phyloP scores from a whole-genome alignment of 1,140 invertebrate genomes.

The Eueides isabella region DNA sequence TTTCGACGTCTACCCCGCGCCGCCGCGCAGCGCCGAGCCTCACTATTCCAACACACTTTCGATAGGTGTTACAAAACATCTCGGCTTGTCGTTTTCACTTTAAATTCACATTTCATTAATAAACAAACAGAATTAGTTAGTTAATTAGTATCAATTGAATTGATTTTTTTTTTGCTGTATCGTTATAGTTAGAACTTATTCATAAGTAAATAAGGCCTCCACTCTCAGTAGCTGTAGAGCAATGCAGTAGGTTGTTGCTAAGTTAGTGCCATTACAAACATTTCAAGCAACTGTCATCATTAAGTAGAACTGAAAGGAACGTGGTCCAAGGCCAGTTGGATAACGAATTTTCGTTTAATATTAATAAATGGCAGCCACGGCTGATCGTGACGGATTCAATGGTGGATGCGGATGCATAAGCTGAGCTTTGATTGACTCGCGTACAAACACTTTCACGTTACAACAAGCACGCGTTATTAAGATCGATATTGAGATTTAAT shows the following conservation, averaged over 20 bases:
- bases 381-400: slow-evolving; percentile 71
- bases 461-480: background rate
- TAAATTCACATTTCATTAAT: slow-evolving; percentile 56
- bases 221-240: slow-evolving; percentile 45
- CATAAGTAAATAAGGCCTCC: slow-evolving; percentile 34
- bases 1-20: slow-evolving; percentile 65
- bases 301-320: slow-evolving; percentile 79
- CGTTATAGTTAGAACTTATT: background rate
- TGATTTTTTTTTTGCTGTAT: background rate
- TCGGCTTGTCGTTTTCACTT: slow-evolving; percentile 72
- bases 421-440: slow-evolving; percentile 42
- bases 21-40: slow-evolving; percentile 49
- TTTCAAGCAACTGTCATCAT: slow-evolving; percentile 78
- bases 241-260: slow-evolving; percentile 54
- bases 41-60: slow-evolving; percentile 69
- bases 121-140: background rate
- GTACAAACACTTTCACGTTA: slow-evolving; percentile 61
- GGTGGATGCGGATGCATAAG: slow-evolving; percentile 65
- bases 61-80: slow-evolving; percentile 73
- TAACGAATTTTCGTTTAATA: slow-evolving; percentile 82
- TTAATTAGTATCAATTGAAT: background rate
- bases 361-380: slow-evolving; percentile 77
- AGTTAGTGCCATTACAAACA: slow-evolving; percentile 64
- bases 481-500: background rate
- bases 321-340: slow-evolving; percentile 73